Base-by-base conservation (phyloP, 2,797 vertebrate species). In the Poliocrania exsul region DNA sequence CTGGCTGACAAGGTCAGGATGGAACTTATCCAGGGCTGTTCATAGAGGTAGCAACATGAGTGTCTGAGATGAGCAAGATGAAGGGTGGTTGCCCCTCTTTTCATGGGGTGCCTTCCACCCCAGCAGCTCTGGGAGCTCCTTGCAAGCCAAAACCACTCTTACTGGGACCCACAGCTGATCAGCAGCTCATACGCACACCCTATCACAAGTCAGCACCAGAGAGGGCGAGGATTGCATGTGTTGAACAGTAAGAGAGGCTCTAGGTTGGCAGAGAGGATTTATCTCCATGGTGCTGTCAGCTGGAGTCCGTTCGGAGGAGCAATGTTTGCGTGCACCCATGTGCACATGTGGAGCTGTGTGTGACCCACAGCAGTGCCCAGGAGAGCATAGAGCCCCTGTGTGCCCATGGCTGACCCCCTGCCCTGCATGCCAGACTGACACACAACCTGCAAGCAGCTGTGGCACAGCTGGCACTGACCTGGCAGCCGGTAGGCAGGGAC, bases 291-390 rank as follows among this genome's bases (percentile, higher is more conserved):
- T 3, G 44, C 83, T 17, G 20, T 4, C 38, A 26, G 33, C 6
- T 5, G 13, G 29, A 51, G 42, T 28, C 61, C 13, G 28, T 16
- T 38, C 0, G 1, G 47, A 10, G 21, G 12, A 74, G 47, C 11
- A 0, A 47, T 11, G 50, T 6, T 1, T 33, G 49, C 0, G 0
- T 0, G 16, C 61, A 23, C 9, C 3, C 0, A 0, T 23, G 72
- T 20, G 53, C 67, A n/a, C 53, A 11, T 0, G 0, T 5, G 38
- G 5, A 19, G 40, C 21, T 11, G 6, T 53, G 44, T 5, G 19
- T 35, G 31, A 62, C 62, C 38, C 26, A 65, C 21, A 26, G 67
- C 67, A 46, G 72, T 1, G 3, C 84, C 50, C 80, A 24, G 28
- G 42, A 0, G 6, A 70, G 28, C 2, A 1, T 61, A 44, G 42